Conservation (phyloP, 37 sponge, comb jelly and placozoan species). For the Cliona cf. orientalis region DNA sequence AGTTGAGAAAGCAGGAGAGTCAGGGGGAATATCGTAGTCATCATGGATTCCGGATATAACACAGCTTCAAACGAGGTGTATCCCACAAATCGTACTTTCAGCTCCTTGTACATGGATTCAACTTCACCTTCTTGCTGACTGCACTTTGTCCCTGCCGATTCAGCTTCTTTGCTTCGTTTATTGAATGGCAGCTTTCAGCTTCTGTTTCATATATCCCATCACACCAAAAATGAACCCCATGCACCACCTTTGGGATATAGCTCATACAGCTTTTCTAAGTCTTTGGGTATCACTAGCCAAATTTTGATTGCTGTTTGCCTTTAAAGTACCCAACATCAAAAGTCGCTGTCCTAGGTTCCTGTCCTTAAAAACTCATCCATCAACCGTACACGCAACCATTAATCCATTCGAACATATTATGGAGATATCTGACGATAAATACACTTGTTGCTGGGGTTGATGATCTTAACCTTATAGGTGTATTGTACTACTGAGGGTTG, state of each 20-base stretch:
- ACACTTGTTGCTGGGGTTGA: conserved; percentile 44
- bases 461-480: conserved; percentile 25
- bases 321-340: conserved; percentile 49
- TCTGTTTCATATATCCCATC: too few relatives aligned
- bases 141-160: neutral
- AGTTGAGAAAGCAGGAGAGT: neutral
- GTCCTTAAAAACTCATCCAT: conserved; percentile 28
- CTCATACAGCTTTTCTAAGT: conserved; percentile 33
- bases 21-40: neutral
- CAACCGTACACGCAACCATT: neutral
- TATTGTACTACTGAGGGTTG: too few relatives aligned
- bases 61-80: neutral
- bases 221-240: conserved; percentile 39
- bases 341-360: conserved; percentile 11
- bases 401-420: neutral
- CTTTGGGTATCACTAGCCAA: conserved; percentile 22
- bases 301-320: conserved; percentile 30
- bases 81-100: conserved; percentile 3
- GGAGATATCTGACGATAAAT: conserved; percentile 10
- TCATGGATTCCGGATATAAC: neutral
- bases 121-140: conserved; percentile 27
- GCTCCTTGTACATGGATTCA: conserved; percentile 9
- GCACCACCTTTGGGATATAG: conserved; percentile 16
- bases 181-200: too few relatives aligned
- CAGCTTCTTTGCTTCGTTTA: neutral